These are phyloP conservation scores for Pitta sordida DNA, from an alignment of 2,113 vertebrate species.

Conservation along the genomic window DNA sequence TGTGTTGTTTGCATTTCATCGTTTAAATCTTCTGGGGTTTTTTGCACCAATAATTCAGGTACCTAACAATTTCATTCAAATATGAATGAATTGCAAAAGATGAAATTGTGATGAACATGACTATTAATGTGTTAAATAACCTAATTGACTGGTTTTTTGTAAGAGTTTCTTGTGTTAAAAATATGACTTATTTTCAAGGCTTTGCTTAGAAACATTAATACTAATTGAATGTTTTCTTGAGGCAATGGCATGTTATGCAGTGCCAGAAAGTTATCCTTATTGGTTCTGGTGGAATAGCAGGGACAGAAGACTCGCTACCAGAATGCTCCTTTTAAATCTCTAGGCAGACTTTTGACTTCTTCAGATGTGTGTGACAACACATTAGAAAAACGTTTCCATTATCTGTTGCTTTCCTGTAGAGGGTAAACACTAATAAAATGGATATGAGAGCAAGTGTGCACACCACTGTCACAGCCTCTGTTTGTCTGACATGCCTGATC, in stretches of 20 bases:
- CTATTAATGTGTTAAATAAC: background rate
- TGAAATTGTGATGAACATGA: background rate
- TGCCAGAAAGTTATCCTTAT: background rate
- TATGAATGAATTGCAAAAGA: background rate
- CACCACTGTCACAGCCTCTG: background rate
- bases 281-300: background rate
- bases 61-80: background rate
- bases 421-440: background rate
- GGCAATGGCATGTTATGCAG: background rate
- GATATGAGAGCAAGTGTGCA: background rate
- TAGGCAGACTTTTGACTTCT: background rate
- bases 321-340: background rate
- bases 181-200: background rate
- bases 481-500: background rate
- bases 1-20: background rate
- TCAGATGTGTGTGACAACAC: background rate
- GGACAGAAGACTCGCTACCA: background rate
- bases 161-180: background rate
- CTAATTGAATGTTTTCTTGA: background rate
- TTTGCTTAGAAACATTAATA: background rate
- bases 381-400: background rate
- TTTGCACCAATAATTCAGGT: background rate
- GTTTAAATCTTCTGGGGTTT: background rate
- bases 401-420: background rate
- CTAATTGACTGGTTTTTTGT: background rate